Evolutionary conservation across 2,888 invertebrate genomes (phyloP), one percentile per base, ranked within the genome.

Genomic region (Fragum fragum): DNA sequence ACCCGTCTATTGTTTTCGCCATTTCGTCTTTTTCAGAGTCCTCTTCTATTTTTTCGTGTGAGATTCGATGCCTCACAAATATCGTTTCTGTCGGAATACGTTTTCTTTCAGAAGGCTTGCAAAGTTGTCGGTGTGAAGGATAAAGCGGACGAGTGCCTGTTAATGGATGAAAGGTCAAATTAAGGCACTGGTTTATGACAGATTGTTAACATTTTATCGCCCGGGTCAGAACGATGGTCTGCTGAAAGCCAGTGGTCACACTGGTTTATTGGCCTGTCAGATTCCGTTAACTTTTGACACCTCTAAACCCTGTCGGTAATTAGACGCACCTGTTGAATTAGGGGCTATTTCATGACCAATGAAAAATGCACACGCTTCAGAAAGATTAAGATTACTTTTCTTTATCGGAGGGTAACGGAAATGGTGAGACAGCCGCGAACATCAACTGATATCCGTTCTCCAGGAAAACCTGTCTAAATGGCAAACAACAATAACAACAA

Each of bases 271-370:
- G 26, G 75, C 63, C 72, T 78, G 78, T 82, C 81, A 75, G 66
- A 75, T 42, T 73, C 73, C 74, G 73, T 57, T 59, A 23, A 47
- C 32, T 77, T 73, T 73, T 79, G 79, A 68, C 83, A 79, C 69
- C 55, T 76, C 53, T 29, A 26, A 71, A 66, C 73, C 68, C 63
- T 63, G 66, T 14, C 26, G 42, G 39, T 83, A 83, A 83, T 83
- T 76, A 73, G 73, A 59, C 72, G 47, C 83, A 83, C 83, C 79
- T 83, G 83, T 83, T 83, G n/a, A 29, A 71, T 55, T 55, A 29
- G 36, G 68, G 53, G 59, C 73, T 26, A 59, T 73, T 73, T 73
- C 59, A 59, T 47, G 59, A 47, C 61, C 61, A 61, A 61, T 59
- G 55, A 61, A 39, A 72, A 39, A 32, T n/a, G 26, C 57, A n/a